Evolutionary conservation across 2,888 invertebrate genomes (phyloP).

Genomic region (Girardia tigrina): DNA sequence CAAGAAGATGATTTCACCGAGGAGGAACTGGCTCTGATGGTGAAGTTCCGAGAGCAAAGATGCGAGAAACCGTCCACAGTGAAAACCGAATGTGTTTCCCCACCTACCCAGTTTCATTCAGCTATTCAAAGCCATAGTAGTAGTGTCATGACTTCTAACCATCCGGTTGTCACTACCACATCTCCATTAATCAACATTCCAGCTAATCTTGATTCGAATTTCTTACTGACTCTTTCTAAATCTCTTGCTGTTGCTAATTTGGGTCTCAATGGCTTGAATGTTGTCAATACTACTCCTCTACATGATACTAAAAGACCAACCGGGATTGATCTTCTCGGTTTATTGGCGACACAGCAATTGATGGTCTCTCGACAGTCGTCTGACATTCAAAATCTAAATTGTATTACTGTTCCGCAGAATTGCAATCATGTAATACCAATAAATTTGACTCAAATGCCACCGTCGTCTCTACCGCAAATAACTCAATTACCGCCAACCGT

Average conservation of each 20-base stretch:
- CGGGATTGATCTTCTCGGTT: not conserved
- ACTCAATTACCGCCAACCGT: not conserved
- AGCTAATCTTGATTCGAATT: constrained; percentile 9
- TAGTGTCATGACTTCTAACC: not conserved
- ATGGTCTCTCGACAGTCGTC: not conserved
- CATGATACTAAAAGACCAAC: not conserved
- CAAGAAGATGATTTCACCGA: constrained; percentile 26
- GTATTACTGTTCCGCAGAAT: not conserved
- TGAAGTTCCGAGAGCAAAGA: constrained; percentile 1
- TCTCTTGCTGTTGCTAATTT: not conserved
- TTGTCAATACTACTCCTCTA: not conserved
- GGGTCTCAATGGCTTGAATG: constrained; percentile 9
- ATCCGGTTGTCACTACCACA: not conserved
- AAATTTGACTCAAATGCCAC: not conserved
- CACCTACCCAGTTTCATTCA: not conserved
- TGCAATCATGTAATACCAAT: constrained; percentile 17
- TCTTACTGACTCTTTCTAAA: not conserved
- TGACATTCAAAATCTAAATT: not conserved
- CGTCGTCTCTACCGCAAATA: not conserved
- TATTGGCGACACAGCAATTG: not conserved
- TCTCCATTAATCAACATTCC: constrained; percentile 17
- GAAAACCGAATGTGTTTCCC: not conserved
- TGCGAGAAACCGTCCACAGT: not conserved
- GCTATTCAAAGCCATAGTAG: not conserved
- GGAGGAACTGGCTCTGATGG: constrained; percentile 24